Percentiles rank a stretch among this genome's conserved stretches.
phyloP scores from a whole-genome alignment of 2,113 vertebrate species.

The Grantiella picta region DNA sequence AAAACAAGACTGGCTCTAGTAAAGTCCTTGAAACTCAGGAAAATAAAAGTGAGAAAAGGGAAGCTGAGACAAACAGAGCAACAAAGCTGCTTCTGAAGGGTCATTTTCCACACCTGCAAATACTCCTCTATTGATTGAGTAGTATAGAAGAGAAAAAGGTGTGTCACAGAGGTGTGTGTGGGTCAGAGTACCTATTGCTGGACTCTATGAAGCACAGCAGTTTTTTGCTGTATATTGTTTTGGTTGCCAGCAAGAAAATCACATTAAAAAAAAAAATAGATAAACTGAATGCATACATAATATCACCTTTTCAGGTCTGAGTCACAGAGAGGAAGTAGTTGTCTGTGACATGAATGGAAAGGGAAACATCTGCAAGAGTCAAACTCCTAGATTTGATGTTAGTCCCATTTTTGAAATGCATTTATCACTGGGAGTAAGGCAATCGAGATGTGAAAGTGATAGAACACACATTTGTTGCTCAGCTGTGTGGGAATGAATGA shows the following conservation, averaged over 20 bases:
- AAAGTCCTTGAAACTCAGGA: neutral
- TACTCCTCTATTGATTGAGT: neutral
- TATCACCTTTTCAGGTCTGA: neutral
- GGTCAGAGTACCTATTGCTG: neutral
- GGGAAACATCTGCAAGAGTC: neutral
- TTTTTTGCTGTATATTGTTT: neutral
- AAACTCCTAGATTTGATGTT: neutral
- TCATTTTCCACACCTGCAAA: neutral
- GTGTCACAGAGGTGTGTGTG: neutral
- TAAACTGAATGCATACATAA: neutral
- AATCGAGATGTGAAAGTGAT: neutral
- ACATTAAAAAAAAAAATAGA: neutral
- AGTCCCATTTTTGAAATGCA: neutral
- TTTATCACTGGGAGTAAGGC: rapidly evolving
- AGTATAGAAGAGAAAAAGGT: neutral
- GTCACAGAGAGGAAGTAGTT: neutral
- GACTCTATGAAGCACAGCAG: neutral
- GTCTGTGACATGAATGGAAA: neutral
- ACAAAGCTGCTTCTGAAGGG: neutral
- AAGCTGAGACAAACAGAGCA: neutral
- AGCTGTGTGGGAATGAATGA: neutral
- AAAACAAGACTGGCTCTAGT: neutral
- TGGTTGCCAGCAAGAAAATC: neutral
- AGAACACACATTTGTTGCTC: neutral
- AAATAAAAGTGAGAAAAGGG: neutral